Evolutionary conservation across 2,888 invertebrate genomes (phyloP), one percentile per base, ranked within the genome.

Genomic region (Julus scanicus): DNA sequence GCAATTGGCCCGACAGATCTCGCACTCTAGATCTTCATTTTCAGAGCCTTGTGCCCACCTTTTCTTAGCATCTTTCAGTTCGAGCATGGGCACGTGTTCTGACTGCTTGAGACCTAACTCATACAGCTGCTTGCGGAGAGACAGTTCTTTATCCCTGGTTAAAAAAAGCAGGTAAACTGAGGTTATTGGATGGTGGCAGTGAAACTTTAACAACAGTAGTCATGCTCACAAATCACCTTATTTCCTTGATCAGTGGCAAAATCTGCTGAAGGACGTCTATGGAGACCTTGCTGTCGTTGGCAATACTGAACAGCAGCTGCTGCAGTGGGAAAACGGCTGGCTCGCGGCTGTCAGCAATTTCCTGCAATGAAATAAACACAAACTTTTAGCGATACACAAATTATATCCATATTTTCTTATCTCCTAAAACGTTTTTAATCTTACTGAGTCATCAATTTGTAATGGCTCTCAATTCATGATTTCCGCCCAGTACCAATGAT

Each of bases 291-390:
- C 93, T 92, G 92, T 96, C 96, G 63, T 94, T 94, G 2, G 95
- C 95, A 89, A 97, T 94, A 80, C 95, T 95, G 90, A 97, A 94
- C 15, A 98, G 92, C 71, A 98, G 92, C 90, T 96, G 95, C 91
- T 98, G 97, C 90, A 97, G 93, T 0, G 97, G 96, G 92, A 98
- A 98, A 94, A 97, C 96, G 0, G 97, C 96, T 11, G 97, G 97
- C 92, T 98, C 98, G 92, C 96, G 95, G 91, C 96, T 97, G 71
- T 95, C 94, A 89, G 95, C 94, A 89, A 97, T 94, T 91, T 96
- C 95, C 96, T 96, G 91, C 29, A 90, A 89, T 29, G 44, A 80
- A n/a, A n/a, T n/a, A n/a, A n/a, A n/a, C n/a, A n/a, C n/a, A n/a
- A n/a, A n/a, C n/a, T n/a, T n/a, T n/a, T n/a, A n/a, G n/a, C n/a